phyloP scores from a whole-genome alignment of 1,140 invertebrate genomes.

The Cecropterus lyciades region DNA sequence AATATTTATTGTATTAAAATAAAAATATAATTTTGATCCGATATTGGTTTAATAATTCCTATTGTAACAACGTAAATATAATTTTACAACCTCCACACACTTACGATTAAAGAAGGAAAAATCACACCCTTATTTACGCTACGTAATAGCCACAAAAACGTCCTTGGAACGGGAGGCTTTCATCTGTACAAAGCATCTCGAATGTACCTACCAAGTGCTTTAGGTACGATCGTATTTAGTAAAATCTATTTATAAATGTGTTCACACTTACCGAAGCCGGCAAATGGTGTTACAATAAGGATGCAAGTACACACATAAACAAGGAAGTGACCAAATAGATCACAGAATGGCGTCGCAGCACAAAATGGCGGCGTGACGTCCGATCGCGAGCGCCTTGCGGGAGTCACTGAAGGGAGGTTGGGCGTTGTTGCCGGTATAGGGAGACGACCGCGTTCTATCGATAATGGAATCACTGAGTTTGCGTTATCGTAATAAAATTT shows the following conservation, averaged over 20 bases:
- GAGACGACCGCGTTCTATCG: slow-evolving; percentile 41
- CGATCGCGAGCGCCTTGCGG: slow-evolving; percentile 53
- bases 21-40: too few relatives aligned
- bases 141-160: slow-evolving; percentile 43
- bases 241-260: neutral
- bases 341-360: slow-evolving; percentile 60
- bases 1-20: too few relatives aligned
- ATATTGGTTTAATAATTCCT: too few relatives aligned
- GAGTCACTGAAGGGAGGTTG: slow-evolving; percentile 67
- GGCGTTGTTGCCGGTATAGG: slow-evolving; percentile 50
- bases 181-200: slow-evolving; percentile 32
- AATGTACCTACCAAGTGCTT: neutral
- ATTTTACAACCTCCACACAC: too few relatives aligned
- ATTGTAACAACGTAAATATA: too few relatives aligned
- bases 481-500: neutral
- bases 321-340: slow-evolving; percentile 53
- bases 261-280: slow-evolving; percentile 22
- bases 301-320: slow-evolving; percentile 39
- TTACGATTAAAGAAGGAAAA: neutral
- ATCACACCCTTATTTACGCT: slow-evolving; percentile 20
- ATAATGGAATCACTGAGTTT: slow-evolving; percentile 33
- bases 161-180: slow-evolving; percentile 47
- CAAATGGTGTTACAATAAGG: slow-evolving; percentile 2
- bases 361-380: slow-evolving; percentile 58
- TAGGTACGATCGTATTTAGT: neutral